Percentiles rank a stretch among this genome's conserved stretches.
Evolutionary conservation across 2,888 invertebrate species (phyloP).

Genomic region (Leptopterna dolabrata): DNA sequence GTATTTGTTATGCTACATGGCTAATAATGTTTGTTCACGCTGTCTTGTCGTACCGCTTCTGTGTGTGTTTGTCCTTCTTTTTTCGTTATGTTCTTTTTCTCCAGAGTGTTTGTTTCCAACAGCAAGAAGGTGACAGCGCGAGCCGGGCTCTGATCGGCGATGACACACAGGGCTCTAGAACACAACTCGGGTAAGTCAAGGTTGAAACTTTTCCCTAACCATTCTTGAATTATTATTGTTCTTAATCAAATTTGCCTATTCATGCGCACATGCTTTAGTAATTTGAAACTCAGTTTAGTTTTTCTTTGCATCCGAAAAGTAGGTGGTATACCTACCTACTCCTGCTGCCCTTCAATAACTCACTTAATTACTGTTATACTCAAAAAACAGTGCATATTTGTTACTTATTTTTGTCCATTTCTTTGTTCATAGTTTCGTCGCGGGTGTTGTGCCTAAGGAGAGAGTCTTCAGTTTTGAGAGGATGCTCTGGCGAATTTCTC

Average conservation of each 20-base stretch:
- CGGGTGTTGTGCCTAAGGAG: constrained; percentile 92
- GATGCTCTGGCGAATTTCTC: constrained; percentile 92
- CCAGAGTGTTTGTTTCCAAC: constrained; percentile 66
- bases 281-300: too few species aligned
- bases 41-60: constrained; percentile 38
- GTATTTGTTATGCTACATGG: constrained; percentile 3
- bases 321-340: too few species aligned
- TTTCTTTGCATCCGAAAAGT: too few species aligned
- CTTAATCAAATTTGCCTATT: too few species aligned
- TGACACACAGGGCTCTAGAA: constrained; percentile 55
- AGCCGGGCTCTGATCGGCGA: constrained; percentile 72
- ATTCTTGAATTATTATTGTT: too few species aligned
- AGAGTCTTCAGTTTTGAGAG: constrained; percentile 83
- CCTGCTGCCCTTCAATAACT: too few species aligned
- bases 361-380: too few species aligned
- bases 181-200: constrained; percentile 66
- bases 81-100: constrained; percentile 59
- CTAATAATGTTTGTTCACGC: constrained; percentile 19
- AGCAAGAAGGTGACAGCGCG: constrained; percentile 77
- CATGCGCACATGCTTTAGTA: too few species aligned
- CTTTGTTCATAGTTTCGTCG: constrained; percentile 76
- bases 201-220: too few species aligned
- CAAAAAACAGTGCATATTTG: not conserved
- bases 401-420: not conserved
- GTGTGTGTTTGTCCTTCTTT: constrained; percentile 57